These are phyloP conservation scores for Hemichromis elongatus DNA, from an alignment of 2,113 vertebrate species.

Conservation along the genomic window DNA sequence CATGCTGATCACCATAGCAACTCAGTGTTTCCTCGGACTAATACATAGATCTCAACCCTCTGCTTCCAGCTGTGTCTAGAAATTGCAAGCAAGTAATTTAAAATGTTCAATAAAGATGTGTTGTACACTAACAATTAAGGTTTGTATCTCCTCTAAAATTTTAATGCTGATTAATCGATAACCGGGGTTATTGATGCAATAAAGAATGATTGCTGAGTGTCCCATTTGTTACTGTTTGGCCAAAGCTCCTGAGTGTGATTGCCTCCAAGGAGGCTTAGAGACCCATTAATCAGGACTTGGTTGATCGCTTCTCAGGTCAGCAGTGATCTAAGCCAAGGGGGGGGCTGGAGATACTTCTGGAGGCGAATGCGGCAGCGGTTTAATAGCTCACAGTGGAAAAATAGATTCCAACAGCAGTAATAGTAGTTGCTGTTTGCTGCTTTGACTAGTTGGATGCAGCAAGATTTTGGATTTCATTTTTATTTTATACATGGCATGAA, in stretches of 20 bases:
- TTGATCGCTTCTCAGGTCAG: conserved; percentile 52
- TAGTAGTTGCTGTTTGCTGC: not conserved
- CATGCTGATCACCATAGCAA: conserved; percentile 13
- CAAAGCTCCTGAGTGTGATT: conserved; percentile 37
- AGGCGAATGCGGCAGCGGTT: conserved; percentile 41
- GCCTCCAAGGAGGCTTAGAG: conserved; percentile 28
- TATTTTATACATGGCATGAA: not conserved
- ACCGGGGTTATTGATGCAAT: conserved; percentile 37
- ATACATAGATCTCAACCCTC: not conserved
- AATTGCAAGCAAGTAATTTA: not conserved
- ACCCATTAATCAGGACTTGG: conserved; percentile 64
- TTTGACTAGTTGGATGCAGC: not conserved
- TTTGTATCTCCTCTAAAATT: conserved; percentile 22
- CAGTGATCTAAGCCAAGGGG: conserved; percentile 5
- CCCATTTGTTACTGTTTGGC: conserved; percentile 41
- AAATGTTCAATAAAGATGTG: not conserved
- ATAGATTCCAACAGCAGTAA: conserved; percentile 14
- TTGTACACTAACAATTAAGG: not conserved
- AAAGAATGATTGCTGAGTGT: conserved; percentile 25
- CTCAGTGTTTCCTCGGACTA: not conserved
- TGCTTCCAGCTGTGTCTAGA: not conserved
- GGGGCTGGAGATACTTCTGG: conserved; percentile 15
- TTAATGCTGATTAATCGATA: conserved; percentile 43
- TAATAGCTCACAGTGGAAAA: conserved; percentile 47
- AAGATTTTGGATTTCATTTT: not conserved